Conservation (phyloP, 2,888 invertebrate genomes). For the Tineola bisselliella region DNA sequence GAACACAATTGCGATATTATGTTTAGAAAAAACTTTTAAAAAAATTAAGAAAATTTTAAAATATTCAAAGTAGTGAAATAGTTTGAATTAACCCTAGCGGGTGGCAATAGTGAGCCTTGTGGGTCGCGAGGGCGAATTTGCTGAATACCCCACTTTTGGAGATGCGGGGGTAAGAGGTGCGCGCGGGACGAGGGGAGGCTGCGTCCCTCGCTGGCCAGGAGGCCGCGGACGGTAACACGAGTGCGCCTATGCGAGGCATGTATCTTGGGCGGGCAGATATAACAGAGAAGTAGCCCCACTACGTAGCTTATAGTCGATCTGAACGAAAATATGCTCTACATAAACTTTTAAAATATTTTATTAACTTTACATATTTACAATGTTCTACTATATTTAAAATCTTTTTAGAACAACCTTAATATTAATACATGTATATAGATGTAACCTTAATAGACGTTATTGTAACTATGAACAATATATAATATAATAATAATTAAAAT, state of each 20-base stretch:
- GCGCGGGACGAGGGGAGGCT: slow-evolving; percentile 17
- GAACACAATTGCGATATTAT: too few relatives aligned
- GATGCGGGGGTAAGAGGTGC: slow-evolving; percentile 19
- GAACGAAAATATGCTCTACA: slow-evolving; percentile 35
- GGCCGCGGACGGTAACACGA: slow-evolving; percentile 66
- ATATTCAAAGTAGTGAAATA: slow-evolving; percentile 56
- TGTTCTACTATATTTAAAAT: too few relatives aligned
- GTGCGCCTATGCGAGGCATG: slow-evolving; percentile 68
- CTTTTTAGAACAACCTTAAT: too few relatives aligned
- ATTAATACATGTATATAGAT: too few relatives aligned
- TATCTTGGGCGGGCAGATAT: slow-evolving; percentile 69
- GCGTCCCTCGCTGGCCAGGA: slow-evolving; percentile 33
- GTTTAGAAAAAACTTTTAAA: too few relatives aligned
- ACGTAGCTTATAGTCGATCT: slow-evolving; percentile 45
- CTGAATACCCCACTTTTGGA: slow-evolving; percentile 10
- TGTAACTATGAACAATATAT: too few relatives aligned
- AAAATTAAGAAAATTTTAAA: slow-evolving; percentile 22
- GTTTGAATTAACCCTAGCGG: slow-evolving; percentile 64
- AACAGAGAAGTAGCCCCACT: slow-evolving; percentile 67
- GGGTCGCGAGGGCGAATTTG: slow-evolving; percentile 23
- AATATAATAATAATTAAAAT: too few relatives aligned
- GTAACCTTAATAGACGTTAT: too few relatives aligned
- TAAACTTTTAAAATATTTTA: slow-evolving; percentile 16
- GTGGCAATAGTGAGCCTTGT: slow-evolving; percentile 51
- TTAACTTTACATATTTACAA: too few relatives aligned